Conservation (phyloP, 2,113 vertebrate species). For the Malurus melanocephalus region DNA sequence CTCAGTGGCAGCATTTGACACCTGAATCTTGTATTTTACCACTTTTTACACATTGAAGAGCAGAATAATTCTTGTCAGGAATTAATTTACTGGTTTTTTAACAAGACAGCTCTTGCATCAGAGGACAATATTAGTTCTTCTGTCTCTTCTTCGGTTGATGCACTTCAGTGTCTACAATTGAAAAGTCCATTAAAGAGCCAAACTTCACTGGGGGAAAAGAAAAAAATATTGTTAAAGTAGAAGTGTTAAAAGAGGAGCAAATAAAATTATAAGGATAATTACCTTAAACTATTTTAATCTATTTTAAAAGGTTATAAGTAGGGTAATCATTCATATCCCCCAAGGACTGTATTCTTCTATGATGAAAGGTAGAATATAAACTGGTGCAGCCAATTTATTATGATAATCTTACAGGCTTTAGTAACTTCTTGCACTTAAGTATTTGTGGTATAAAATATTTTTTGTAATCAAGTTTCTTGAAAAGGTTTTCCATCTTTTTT, state of each 20-base stretch:
- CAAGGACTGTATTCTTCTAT: background rate
- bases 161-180: background rate
- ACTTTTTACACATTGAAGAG: background rate
- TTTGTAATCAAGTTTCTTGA: background rate
- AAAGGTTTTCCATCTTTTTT: background rate
- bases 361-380: background rate
- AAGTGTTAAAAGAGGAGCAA: background rate
- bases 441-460: background rate
- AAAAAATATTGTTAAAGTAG: background rate
- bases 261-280: slow-evolving; percentile 4
- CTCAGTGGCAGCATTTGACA: background rate
- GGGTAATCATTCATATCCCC: background rate
- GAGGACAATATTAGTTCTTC: background rate
- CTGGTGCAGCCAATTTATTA: background rate
- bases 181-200: background rate
- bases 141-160: background rate
- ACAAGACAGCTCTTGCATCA: background rate
- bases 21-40: background rate
- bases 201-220: background rate
- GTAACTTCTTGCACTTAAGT: background rate
- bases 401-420: background rate
- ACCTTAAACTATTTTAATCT: slow-evolving; percentile 1
- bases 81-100: background rate
- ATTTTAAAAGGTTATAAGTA: slow-evolving; percentile 32
- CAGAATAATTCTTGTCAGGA: background rate